Evolutionary conservation across 2,888 invertebrate species (phyloP), one percentile per base, ranked within the genome.

Genomic region (Galerucella pusilla): DNA sequence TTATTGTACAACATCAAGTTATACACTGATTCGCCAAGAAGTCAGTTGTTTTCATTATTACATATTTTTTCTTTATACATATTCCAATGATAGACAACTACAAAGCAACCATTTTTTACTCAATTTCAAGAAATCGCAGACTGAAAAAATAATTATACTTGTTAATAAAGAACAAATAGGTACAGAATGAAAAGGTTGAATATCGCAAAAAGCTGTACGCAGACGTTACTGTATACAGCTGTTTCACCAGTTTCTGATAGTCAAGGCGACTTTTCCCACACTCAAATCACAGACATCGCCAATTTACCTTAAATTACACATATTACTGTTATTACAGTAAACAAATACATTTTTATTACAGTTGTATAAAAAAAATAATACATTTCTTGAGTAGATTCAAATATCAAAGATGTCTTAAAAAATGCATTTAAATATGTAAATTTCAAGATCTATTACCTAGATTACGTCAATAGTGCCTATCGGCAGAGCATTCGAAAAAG

Each of bases 1-100:
- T 57, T 57, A 57, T 57, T 57, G 57, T 57, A 57, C 57, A 52
- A 52, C 52, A 57, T 57, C 57, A 57, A 57, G 57, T 57, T 52
- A 57, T 16, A 57, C 57, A 57, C 57, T 20, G 57, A 16, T 57
- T 57, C 57, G 16, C 57, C 57, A 57, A 57, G 57, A 57, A 57
- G 57, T 57, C 57, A 20, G 20, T 57, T 57, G 57, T 57, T 20
- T 57, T 57, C 57, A 16, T 57, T 57, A 57, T 20, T 57, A 57
- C 16, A 20, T 57, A 57, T 16, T 16, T 57, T 57, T 57, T 57
- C 57, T 57, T 57, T 57, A 57, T 10, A 57, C 16, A 57, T 57
- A 57, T 57, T n/a, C 52, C 52, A 52, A 52, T 52, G 14, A 52
- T 57, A 57, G 57, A 57, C 57, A 57, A 16, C 16, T 57, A 57